phyloP scores from a whole-genome alignment of 2,888 invertebrate species.

The Psylliodes chrysocephalus region DNA sequence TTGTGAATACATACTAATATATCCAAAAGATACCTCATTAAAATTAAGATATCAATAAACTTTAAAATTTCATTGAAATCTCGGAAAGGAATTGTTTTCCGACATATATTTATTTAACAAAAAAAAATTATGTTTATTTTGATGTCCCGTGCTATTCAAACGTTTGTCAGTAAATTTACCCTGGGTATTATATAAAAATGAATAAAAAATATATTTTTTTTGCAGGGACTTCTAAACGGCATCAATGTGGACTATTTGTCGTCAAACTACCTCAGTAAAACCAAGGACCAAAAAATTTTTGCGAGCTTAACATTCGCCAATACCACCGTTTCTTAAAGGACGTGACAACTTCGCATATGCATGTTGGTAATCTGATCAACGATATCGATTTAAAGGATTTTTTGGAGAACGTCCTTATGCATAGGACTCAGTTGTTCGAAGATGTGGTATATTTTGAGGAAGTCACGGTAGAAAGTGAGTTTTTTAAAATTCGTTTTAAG shows the following conservation, averaged over 20 bases:
- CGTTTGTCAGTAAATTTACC: no score
- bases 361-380: conserved; percentile 56
- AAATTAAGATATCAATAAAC: no score
- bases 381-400: conserved; percentile 63
- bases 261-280: conserved; percentile 67
- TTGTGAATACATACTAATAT: no score
- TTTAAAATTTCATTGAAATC: no score
- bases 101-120: no score
- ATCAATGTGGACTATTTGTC: conserved; percentile 64
- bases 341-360: conserved; percentile 57
- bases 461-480: conserved; percentile 49
- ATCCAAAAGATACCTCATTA: no score
- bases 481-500: no score
- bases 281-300: conserved; percentile 64
- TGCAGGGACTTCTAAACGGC: conserved; percentile 65
- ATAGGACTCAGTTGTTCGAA: conserved; percentile 64
- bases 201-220: background rate
- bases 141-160: no score
- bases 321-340: conserved; percentile 57
- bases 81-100: no score
- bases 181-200: background rate
- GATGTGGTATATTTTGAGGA: conserved; percentile 52
- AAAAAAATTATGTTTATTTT: no score
- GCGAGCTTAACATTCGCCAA: conserved; percentile 63
- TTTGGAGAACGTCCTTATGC: conserved; percentile 61